phyloP scores from a whole-genome alignment of 2,888 invertebrate genomes.

The Pristionchus maxplancki region DNA sequence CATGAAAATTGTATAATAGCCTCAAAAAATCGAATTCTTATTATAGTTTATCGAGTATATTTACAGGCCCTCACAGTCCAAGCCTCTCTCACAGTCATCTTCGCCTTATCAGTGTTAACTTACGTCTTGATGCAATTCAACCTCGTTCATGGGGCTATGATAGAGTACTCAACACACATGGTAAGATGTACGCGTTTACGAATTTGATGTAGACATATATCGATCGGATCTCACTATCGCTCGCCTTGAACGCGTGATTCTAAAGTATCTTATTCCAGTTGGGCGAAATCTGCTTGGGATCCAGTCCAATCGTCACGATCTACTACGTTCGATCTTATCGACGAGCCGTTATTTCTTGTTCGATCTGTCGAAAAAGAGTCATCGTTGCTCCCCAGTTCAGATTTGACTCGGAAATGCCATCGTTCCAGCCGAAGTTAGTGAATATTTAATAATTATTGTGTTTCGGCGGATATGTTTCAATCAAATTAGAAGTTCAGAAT shows the following conservation, averaged over 20 bases:
- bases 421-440: not conserved
- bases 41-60: too few relatives aligned
- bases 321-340: constrained; percentile 37
- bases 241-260: too few relatives aligned
- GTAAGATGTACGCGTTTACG: not conserved
- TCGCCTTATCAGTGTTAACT: not conserved
- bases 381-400: not conserved
- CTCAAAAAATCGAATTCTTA: too few relatives aligned
- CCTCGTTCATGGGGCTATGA: not conserved
- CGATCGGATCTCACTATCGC: too few relatives aligned
- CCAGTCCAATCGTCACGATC: constrained; percentile 35
- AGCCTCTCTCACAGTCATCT: not conserved
- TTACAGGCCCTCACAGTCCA: constrained; percentile 12
- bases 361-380: not conserved
- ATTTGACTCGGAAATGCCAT: not conserved
- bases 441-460: too few relatives aligned
- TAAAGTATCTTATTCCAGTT: not conserved
- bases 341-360: not conserved
- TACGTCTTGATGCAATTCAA: not conserved
- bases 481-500: not conserved
- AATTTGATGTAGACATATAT: too few relatives aligned
- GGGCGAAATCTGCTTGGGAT: constrained; percentile 2
- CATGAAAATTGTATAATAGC: too few relatives aligned
- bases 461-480: not conserved
- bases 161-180: constrained; percentile 34